A percentile compares a stretch with the other conserved stretches of the same genome.
Evolutionary conservation across 92 coral and sea anemone species (phyloP).

Genomic region (Phenganax marumi): DNA sequence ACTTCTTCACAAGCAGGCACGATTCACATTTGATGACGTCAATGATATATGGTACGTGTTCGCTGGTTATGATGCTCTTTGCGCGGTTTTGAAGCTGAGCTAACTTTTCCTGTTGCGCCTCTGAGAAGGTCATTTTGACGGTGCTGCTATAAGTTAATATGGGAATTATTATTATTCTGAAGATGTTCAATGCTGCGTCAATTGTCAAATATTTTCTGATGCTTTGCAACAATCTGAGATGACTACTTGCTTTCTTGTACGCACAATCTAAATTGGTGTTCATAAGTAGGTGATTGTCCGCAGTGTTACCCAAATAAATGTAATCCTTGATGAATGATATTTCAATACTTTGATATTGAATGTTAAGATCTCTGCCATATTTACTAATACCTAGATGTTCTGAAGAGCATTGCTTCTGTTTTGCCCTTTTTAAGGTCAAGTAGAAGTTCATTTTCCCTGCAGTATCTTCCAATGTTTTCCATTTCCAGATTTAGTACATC

Average conservation of each 20-base stretch:
- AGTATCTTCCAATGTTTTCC: no score
- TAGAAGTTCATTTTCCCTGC: no score
- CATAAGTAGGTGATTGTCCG: background rate
- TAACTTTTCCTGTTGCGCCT: background rate
- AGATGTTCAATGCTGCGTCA: constrained; percentile 20
- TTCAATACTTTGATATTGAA: background rate
- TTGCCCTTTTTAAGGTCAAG: background rate
- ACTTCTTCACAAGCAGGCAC: background rate
- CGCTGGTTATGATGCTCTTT: background rate
- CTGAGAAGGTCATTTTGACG: background rate
- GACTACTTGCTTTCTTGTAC: constrained; percentile 5
- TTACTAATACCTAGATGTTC: constrained; percentile 7
- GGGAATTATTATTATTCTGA: background rate
- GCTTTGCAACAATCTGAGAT: background rate
- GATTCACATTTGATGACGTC: background rate
- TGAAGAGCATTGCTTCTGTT: constrained; percentile 20
- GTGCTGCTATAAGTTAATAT: background rate
- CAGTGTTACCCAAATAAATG: constrained; percentile 13
- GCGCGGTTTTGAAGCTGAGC: background rate
- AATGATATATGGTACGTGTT: background rate
- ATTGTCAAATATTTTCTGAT: background rate
- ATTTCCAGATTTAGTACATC: no score
- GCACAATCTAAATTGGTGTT: background rate
- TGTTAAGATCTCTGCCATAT: background rate
- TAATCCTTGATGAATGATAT: background rate